Evolutionary conservation across 2,113 vertebrate species (phyloP).

Genomic region (Aythya baeri): DNA sequence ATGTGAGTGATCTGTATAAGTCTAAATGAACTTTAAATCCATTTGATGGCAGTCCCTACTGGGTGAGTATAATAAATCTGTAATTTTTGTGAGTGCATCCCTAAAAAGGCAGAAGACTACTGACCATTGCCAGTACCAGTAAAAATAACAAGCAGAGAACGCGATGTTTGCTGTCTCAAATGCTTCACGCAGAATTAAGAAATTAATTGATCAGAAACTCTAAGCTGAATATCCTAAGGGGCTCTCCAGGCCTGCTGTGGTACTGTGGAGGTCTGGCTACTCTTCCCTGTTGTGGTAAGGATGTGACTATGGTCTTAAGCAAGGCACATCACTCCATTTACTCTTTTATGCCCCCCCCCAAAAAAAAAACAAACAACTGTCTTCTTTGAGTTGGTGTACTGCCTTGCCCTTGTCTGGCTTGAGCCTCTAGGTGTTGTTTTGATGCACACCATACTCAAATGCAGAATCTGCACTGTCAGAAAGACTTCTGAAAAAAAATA

Average conservation of each 20-base stretch:
- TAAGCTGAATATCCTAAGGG: not conserved
- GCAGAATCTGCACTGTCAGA: not conserved
- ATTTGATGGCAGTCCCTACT: not conserved
- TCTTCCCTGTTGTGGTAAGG: not conserved
- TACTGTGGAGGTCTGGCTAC: not conserved
- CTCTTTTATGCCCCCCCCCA: not conserved
- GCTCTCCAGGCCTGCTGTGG: rapidly evolving
- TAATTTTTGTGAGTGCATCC: not conserved
- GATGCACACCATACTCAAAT: not conserved
- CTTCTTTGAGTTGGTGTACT: not conserved
- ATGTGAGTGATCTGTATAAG: not conserved
- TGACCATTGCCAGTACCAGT: not conserved
- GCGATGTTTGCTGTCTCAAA: not conserved
- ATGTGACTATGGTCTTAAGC: not conserved
- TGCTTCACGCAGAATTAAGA: not conserved
- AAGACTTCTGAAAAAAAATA: not conserved
- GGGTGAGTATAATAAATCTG: not conserved
- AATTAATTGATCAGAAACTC: not conserved
- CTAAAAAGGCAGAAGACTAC: not conserved
- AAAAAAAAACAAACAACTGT: not conserved
- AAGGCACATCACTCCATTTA: rapidly evolving
- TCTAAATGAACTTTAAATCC: not conserved
- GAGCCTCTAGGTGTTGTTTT: not conserved
- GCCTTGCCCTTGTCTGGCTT: not conserved
- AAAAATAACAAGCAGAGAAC: not conserved